These are phyloP conservation scores for Protula sp. DNA, from an alignment of 2,888 invertebrate species.

Conservation along the genomic window DNA sequence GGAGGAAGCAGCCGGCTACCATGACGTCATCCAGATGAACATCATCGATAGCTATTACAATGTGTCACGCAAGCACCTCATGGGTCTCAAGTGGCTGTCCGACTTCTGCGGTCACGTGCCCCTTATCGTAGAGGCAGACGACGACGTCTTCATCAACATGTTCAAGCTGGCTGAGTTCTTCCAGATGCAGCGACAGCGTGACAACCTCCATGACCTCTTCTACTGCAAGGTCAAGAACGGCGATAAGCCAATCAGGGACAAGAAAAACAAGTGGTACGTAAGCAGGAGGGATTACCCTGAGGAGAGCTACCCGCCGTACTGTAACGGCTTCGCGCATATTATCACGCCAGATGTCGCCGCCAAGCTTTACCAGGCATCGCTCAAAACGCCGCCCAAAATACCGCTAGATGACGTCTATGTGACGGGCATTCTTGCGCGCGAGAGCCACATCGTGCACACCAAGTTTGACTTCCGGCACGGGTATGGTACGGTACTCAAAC, in stretches of 20 bases:
- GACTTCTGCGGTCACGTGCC: too few relatives aligned
- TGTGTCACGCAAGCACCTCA: too few relatives aligned
- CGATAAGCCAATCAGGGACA: slow-evolving; percentile 20
- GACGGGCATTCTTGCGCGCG: slow-evolving; percentile 32
- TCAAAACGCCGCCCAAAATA: slow-evolving; percentile 22
- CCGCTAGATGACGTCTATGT: slow-evolving; percentile 42
- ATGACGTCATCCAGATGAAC: too few relatives aligned
- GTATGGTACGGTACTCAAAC: too few relatives aligned
- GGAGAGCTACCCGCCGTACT: slow-evolving; percentile 32
- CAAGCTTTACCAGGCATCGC: slow-evolving; percentile 23
- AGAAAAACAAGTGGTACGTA: slow-evolving; percentile 32
- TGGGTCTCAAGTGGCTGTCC: too few relatives aligned
- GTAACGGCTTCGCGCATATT: slow-evolving; percentile 34
- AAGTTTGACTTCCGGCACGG: too few relatives aligned
- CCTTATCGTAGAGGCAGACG: slow-evolving; percentile 49
- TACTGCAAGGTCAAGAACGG: slow-evolving; percentile 29
- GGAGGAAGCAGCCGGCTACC: too few relatives aligned
- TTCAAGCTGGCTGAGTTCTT: slow-evolving; percentile 58
- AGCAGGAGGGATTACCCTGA: slow-evolving; percentile 8
- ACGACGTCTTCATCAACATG: slow-evolving; percentile 49
- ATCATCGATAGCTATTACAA: too few relatives aligned
- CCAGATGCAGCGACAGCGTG: too few relatives aligned
- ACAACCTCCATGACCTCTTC: too few relatives aligned
- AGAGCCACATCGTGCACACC: too few relatives aligned
- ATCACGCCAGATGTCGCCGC: slow-evolving; percentile 22